Base-by-base conservation (phyloP, 2,888 invertebrate species). In the Oscheius sp. region DNA sequence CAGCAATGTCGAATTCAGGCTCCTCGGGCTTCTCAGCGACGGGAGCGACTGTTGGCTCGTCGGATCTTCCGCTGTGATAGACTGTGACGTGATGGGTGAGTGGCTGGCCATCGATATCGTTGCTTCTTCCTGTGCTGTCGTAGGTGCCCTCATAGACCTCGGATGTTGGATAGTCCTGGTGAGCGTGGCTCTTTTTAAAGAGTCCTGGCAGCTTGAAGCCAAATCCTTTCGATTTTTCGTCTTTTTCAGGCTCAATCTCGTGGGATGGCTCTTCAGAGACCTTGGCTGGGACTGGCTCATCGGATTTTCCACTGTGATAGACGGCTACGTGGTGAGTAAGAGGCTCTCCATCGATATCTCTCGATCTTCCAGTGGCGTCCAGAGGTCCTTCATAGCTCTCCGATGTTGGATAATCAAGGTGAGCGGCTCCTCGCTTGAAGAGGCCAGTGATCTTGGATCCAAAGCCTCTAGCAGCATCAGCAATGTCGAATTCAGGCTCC, bases 381-480 rank as follows among this genome's bases (percentile, higher is more conserved):
- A 77, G 39, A 23, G 70, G 73, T 42, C 75, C 75, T 34, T 71
- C 69, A 55, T 71, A 75, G 37, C 25, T n/a, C 34, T 71, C 75
- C 37, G 67, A 65, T 25, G 61, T 65, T 33, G 75, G 75, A 50
- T 74, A 75, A 45, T 75, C 75, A 29, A 61, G 67, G 39, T 73
- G 75, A 23, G 71, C 52, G 25, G 70, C 37, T 31, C 65, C 61
- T 34, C 61, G 64, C 72, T 63, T 63, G 58, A 72, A 75, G 46
- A 74, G 61, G 17, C 74, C 74, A 34, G 73, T 65, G 53, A 76
- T 69, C 63, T 69, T 73, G 53, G 5, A 6, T 52, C 53, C 53
- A 50, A 65, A 25, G 61, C 17, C 25, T n/a, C 12, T 57, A 5
- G 34, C 37, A 6, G 37, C 57, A 5, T 31, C 37, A 34, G 20